phyloP scores from a whole-genome alignment of 2,797 vertebrate genomes.

The Chaetophractus vellerosus region DNA sequence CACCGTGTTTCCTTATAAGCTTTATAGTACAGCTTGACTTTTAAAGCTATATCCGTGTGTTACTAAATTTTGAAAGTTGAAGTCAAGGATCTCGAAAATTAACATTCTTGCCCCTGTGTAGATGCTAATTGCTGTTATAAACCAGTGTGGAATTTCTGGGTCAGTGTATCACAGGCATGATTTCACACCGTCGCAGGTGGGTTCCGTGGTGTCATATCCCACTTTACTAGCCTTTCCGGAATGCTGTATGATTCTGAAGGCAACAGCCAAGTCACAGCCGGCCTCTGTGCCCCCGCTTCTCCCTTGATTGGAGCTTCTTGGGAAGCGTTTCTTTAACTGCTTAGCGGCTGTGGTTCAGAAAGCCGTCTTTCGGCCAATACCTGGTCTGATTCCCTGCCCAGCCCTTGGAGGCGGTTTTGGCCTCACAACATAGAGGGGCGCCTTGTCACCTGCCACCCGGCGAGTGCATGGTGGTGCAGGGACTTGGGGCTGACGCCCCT shows the following conservation, averaged over 20 bases:
- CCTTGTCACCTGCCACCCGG: background rate
- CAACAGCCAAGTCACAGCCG: background rate
- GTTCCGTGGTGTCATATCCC: background rate
- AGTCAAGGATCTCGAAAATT: background rate
- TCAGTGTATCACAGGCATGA: rapidly evolving
- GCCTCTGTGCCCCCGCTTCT: background rate
- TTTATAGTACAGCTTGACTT: background rate
- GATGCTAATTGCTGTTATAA: slow-evolving; percentile 1
- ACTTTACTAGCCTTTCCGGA: background rate
- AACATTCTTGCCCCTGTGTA: background rate
- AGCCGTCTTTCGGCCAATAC: too few species aligned
- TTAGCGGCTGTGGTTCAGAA: background rate
- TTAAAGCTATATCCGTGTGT: background rate
- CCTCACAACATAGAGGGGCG: background rate
- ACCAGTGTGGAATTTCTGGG: background rate
- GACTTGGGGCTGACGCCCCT: background rate
- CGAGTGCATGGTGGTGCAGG: rapidly evolving
- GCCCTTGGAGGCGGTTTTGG: background rate
- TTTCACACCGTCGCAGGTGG: rapidly evolving
- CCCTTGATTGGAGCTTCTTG: background rate
- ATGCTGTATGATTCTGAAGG: too few species aligned
- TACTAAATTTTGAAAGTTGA: background rate
- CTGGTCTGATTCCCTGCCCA: background rate
- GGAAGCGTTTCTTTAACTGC: background rate
- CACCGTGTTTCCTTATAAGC: background rate